Conservation (phyloP, 2,888 invertebrate genomes). For the Diaperis boleti region DNA sequence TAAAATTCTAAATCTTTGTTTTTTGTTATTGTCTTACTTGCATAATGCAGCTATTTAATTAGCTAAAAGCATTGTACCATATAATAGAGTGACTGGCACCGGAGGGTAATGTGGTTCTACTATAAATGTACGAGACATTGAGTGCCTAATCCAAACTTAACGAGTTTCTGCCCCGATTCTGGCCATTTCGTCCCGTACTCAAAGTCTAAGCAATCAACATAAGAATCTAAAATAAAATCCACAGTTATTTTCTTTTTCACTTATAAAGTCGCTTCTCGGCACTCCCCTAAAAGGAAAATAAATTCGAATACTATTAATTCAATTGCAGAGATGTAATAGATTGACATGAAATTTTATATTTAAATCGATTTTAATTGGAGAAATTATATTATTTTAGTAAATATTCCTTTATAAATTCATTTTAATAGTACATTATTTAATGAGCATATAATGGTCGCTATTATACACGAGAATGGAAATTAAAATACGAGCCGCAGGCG, state of each 20-base stretch:
- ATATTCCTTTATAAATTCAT: too few species aligned
- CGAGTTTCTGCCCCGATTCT: slow-evolving; percentile 61
- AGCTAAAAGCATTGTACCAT: slow-evolving; percentile 58
- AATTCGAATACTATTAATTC: slow-evolving; percentile 19
- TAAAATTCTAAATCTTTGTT: background rate
- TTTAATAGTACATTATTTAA: too few species aligned
- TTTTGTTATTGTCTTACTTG: slow-evolving; percentile 24
- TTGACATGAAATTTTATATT: background rate
- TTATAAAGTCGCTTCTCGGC: slow-evolving; percentile 51
- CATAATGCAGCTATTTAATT: slow-evolving; percentile 55
- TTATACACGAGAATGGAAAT: too few species aligned
- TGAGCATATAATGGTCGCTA: too few species aligned
- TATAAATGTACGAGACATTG: slow-evolving; percentile 62
- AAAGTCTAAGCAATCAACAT: slow-evolving; percentile 61
- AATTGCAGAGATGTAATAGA: slow-evolving; percentile 6
- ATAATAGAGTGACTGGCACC: slow-evolving; percentile 50
- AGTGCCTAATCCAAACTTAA: slow-evolving; percentile 65
- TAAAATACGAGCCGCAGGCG: too few species aligned
- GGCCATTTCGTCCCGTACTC: slow-evolving; percentile 51
- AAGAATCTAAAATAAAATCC: slow-evolving; percentile 61
- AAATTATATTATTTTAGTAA: background rate
- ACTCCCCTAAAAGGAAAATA: slow-evolving; percentile 26
- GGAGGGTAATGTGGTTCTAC: slow-evolving; percentile 50
- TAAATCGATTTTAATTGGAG: background rate
- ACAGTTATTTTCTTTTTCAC: slow-evolving; percentile 62